These are phyloP conservation scores for Poecilia wingei DNA, from an alignment of 2,797 vertebrate species.

Conservation along the genomic window DNA sequence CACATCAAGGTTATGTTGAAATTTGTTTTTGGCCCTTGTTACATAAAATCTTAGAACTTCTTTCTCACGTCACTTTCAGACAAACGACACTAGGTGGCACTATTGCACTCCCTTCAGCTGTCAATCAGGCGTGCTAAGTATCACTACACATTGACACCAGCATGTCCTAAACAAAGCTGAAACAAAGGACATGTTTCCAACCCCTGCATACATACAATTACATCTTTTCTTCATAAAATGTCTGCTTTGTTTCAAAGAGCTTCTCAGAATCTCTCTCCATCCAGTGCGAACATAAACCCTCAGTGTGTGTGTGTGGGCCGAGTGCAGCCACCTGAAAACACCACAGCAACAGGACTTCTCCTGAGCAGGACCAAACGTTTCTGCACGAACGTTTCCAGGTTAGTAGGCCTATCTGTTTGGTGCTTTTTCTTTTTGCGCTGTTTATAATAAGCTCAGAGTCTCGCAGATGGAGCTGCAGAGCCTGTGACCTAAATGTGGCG, in stretches of 20 bases:
- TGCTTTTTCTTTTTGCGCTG: slow-evolving; percentile 14
- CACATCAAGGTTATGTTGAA: neutral
- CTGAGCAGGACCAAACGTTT: neutral
- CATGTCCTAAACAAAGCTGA: neutral
- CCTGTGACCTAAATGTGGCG: slow-evolving; percentile 64
- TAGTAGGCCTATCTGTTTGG: slow-evolving; percentile 8
- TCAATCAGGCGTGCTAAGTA: neutral
- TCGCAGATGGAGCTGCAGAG: slow-evolving; percentile 43
- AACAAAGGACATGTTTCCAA: neutral
- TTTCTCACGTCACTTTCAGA: neutral
- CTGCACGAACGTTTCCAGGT: neutral
- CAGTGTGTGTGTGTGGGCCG: too few relatives aligned
- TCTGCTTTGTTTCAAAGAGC: neutral
- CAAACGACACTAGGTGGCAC: slow-evolving; percentile 69
- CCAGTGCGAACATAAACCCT: neutral
- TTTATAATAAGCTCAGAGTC: slow-evolving; percentile 32
- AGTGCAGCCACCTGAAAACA: neutral
- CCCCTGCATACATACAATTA: neutral
- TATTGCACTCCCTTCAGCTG: slow-evolving; percentile 10
- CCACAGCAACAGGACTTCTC: neutral
- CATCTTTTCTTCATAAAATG: neutral
- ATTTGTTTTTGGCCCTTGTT: neutral
- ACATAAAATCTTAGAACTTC: neutral
- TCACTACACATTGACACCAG: neutral
- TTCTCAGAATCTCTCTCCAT: slow-evolving; percentile 5